Conservation (phyloP, 2,797 vertebrate genomes). For the Euphonia xanthogaster region DNA sequence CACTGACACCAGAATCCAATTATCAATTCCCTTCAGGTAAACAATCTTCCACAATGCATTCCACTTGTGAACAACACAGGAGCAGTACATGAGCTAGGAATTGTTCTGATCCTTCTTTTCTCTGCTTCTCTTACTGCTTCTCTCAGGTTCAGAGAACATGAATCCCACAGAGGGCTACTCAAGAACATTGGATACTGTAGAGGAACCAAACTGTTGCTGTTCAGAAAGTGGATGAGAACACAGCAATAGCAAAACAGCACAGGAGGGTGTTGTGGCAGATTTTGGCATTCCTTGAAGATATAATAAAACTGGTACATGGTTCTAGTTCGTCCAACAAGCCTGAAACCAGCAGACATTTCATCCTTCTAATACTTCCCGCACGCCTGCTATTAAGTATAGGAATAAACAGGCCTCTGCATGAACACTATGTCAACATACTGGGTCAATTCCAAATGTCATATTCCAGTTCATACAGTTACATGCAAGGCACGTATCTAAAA, state of each 20-base stretch:
- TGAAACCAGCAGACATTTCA: not conserved
- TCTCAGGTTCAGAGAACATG: not conserved
- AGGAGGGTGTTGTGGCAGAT: not conserved
- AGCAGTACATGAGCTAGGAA: not conserved
- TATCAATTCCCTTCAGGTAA: no score
- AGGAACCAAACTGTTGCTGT: not conserved
- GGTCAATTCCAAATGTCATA: not conserved
- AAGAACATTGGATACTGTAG: not conserved
- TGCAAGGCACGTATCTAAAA: not conserved
- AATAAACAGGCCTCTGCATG: not conserved
- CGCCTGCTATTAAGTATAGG: not conserved
- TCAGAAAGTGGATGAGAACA: not conserved
- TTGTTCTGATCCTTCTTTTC: not conserved
- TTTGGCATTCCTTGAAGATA: not conserved
- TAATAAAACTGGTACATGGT: not conserved
- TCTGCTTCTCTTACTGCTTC: not conserved
- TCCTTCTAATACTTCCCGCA: not conserved
- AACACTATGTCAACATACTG: not conserved
- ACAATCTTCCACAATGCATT: no score
- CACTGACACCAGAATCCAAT: no score
- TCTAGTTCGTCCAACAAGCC: not conserved
- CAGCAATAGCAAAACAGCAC: not conserved
- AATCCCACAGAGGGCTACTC: not conserved
- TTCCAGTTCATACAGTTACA: not conserved
- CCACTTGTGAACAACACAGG: no score